Evolutionary conservation across 2,888 invertebrate genomes (phyloP), one percentile per base, ranked within the genome.

Genomic region (Drosophila lutescens): DNA sequence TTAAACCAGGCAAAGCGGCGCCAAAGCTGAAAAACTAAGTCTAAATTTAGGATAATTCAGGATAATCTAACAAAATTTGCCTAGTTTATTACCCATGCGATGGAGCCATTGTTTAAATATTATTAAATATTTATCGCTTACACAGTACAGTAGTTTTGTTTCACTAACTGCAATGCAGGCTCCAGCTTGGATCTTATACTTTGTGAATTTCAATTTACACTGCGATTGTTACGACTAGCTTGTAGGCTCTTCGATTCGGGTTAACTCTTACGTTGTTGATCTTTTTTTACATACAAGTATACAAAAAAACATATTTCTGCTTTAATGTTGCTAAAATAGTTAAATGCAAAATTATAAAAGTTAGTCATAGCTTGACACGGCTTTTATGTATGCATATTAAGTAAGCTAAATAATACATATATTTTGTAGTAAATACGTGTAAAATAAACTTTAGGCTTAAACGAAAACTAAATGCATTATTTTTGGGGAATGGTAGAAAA

Each of bases 391-490:
- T 59, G 51, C 74, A 70, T 56, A 59, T 58, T 77, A 51, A 59
- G 34, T 73, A 73, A 66, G 65, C 46, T 74, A 63, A 57, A 51
- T 49, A 51, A 50, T 56, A 49, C 38, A 63, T 68, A 70, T 71
- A 61, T 77, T 73, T 65, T 68, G 61, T 86, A 86, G 84, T 41
- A 61, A 65, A 60, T 72, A 57, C 44, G 51, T 76, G 71, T 78
- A 78, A 74, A 76, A 86, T 86, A 85, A 80, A 90, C 72, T 78
- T 67, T 82, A 71, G 79, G 80, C 58, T 68, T 80, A 83, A 82
- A 80, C 72, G 67, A 74, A 65, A 57, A 74, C 79, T 62, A 69
- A 36, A 26, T 55, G 44, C 47, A 7, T 58, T 66, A 36, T 59
- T 63, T 20, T 68, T 57, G 23, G 32, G 23, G 8, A 9, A 0